A percentile compares a stretch with the other conserved stretches of the same genome.
Evolutionary conservation across 2,113 vertebrate genomes (phyloP).

Genomic region (Tragelaphus scriptus): DNA sequence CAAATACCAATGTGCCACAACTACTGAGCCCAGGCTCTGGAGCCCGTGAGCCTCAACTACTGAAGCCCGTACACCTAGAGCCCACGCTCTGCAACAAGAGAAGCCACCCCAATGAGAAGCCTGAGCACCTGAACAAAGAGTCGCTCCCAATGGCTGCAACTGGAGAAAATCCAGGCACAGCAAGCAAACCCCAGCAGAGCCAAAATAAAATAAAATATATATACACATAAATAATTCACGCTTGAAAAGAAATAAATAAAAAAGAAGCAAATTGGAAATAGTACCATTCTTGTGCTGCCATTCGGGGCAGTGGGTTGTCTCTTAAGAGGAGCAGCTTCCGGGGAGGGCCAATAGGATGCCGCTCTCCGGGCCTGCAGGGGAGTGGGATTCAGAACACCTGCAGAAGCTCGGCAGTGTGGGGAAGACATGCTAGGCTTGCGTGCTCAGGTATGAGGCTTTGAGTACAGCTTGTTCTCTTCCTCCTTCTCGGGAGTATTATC

Average conservation of each 20-base stretch:
- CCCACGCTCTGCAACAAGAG: fast-evolving
- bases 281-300: background rate
- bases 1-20: background rate
- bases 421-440: background rate
- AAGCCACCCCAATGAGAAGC: background rate
- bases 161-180: background rate
- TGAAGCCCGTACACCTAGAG: background rate
- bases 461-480: background rate
- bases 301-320: background rate
- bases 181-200: background rate
- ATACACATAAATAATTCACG: background rate
- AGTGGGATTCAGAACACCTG: background rate
- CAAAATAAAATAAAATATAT: background rate
- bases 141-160: background rate
- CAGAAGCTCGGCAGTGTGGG: background rate
- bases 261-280: background rate
- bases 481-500: background rate
- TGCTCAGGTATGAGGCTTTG: background rate
- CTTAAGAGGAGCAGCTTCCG: background rate
- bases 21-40: background rate
- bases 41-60: background rate
- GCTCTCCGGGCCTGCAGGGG: background rate
- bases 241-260: background rate
- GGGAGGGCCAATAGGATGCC: background rate
- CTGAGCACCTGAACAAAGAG: background rate